These are phyloP conservation scores for Echinometra lucunter DNA, from an alignment of 53 echinoderm and acorn worm species.

Conservation along the genomic window DNA sequence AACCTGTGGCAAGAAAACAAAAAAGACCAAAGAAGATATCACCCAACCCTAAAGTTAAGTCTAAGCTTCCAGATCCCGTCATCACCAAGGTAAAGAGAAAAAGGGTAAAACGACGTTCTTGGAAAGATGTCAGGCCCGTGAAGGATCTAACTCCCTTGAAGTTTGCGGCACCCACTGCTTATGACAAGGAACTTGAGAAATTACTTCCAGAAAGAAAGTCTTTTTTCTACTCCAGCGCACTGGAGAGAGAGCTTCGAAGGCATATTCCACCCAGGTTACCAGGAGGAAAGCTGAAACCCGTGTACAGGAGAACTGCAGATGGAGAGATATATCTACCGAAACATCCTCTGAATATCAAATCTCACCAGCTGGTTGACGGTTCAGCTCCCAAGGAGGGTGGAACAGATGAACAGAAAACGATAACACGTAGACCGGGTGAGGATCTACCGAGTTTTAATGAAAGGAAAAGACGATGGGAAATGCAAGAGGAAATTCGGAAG, in stretches of 20 bases:
- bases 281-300: constrained; percentile 86
- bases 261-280: constrained; percentile 80
- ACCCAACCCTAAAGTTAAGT: neutral
- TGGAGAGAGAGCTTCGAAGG: constrained; percentile 77
- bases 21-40: constrained; percentile 19
- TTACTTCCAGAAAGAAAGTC: constrained; percentile 76
- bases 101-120: neutral
- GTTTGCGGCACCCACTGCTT: neutral
- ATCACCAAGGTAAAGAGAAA: neutral
- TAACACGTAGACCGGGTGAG: constrained; percentile 8
- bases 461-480: neutral
- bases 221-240: constrained; percentile 77
- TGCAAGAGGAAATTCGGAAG: constrained; percentile 18
- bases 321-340: constrained; percentile 44
- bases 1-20: neutral
- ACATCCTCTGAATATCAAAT: constrained; percentile 28
- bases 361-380: constrained; percentile 9
- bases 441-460: constrained; percentile 24
- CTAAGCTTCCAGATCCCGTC: neutral
- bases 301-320: constrained; percentile 3
- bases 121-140: neutral
- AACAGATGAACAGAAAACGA: neutral
- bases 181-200: constrained; percentile 73
- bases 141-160: constrained; percentile 33
- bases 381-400: neutral